Base-by-base conservation (phyloP, 2,113 vertebrate genomes). In the Ifrita kowaldi region DNA sequence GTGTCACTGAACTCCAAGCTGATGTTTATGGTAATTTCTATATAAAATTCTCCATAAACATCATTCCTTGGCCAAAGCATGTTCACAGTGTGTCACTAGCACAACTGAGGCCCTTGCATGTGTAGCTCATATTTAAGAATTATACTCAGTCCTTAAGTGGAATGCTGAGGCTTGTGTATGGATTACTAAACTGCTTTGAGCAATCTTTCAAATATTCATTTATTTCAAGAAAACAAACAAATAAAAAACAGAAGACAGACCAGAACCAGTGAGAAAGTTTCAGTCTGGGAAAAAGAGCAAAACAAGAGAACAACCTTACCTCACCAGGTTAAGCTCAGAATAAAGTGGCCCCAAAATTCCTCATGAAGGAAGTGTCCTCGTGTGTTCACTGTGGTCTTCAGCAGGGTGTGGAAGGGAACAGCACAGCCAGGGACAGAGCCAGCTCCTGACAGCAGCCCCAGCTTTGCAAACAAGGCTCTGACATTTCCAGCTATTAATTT, bases 281-380 rank as follows among this genome's bases (percentile, higher is more conserved):
- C 55, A 32, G 13, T 30, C 28, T 63, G 20, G 53, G 35, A 39
- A 30, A 47, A 62, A 37, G 64, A 37, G 4, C 9, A 33, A 17
- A 73, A 7, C 17, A 27, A 64, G 32, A 59, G 8, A 60, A 82
- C 5, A 39, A 41, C 6, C 37, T 56, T 39, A 60, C 57, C 41
- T 22, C 57, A 39, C 22, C 1, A 28, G 37, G 33, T 52, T 56
- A 44, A 59, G 15, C 49, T 64, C 7, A 33, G 5, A 44, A 73
- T 41, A 17, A 59, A 69, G 56, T 1, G 7, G 55, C 16, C 80
- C 28, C 76, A 28, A 57, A 70, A 46, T 35, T 19, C 22, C 41
- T 42, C 1, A 1, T 23, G 35, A 9, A 62, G 35, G 49, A 69
- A 46, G 20, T 4, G 14, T 13, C 26, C 23, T 11, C 2, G 0